Base-by-base conservation (phyloP, 2,113 vertebrate genomes). In the Pangasianodon gigas region DNA sequence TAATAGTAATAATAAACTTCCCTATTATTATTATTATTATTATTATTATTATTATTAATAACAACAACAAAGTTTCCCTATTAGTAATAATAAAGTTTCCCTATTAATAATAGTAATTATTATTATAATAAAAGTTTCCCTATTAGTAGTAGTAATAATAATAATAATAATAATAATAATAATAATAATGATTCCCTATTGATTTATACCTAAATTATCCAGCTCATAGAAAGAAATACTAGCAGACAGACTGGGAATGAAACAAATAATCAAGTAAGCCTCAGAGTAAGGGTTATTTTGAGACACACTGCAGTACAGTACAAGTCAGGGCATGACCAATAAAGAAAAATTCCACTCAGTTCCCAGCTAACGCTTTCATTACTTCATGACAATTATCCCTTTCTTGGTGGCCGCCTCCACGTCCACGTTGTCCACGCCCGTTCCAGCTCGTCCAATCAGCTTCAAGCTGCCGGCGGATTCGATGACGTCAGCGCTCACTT, bases 361-460 rank as follows among this genome's bases (percentile, higher is more conserved):
- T 60, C 32, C 11, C 60, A 85, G 26, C 41, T 46, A 51, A 41
- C 71, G 54, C 21, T 21, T 88, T 71, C 92, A 94, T 96, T 96
- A 99, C 98, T 99, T 99, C 98, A 99, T 99, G 84, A 99, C 98
- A 89, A 99, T 96, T 67, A 99, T 89, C 4, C 98, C 98, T 88
- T 96, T 98, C 91, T 96, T 97, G 2, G 98, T 99, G 0, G 98
- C 98, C 0, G 97, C 97, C 14, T 98, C 97, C 84, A 99, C 97
- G 0, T 99, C 98, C 91, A 99, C 98, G 0, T 99, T 99, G 94
- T 99, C 98, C 87, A 99, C 98, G 0, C 98, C 98, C 0, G 98
- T 99, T 60, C 98, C 98, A 0, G 98, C 98, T 94, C 98, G 96
- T 83, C 98, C 98, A 85, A 99, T 97, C 92, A 99, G 96, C 94